Evolutionary conservation across 1,140 invertebrate genomes (phyloP).

Genomic region (Drosophila cardini): DNA sequence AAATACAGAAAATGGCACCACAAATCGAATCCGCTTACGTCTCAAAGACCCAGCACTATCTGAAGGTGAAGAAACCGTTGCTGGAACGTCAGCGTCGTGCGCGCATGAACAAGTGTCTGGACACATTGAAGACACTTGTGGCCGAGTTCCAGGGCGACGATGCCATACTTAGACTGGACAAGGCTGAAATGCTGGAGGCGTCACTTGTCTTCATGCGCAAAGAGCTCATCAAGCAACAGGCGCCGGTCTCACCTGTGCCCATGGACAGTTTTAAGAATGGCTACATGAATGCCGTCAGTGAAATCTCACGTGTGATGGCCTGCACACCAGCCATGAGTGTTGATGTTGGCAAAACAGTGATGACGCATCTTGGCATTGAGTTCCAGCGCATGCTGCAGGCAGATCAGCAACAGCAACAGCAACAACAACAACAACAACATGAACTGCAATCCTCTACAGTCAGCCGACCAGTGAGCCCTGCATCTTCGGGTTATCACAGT

Average conservation of each 20-base stretch:
- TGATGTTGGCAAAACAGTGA: constrained; percentile 92
- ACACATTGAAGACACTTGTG: constrained; percentile 96
- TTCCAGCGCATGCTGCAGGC: constrained; percentile 89
- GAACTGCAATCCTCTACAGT: constrained; percentile 49
- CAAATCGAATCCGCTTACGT: constrained; percentile 63
- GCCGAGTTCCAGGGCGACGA: constrained; percentile 95
- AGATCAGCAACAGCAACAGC: constrained; percentile 53
- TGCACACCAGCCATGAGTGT: constrained; percentile 93
- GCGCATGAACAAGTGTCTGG: constrained; percentile 96
- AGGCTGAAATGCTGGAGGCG: constrained; percentile 97
- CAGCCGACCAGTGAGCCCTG: constrained; percentile 69
- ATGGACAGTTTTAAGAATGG: constrained; percentile 93
- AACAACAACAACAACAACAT: constrained; percentile 41
- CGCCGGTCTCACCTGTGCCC: constrained; percentile 85
- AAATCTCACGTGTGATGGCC: constrained; percentile 94
- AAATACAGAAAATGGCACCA: constrained; percentile 66
- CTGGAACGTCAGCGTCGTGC: constrained; percentile 96
- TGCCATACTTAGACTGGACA: constrained; percentile 96
- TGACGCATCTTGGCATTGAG: constrained; percentile 93
- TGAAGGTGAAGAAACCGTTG: constrained; percentile 98
- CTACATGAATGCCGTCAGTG: constrained; percentile 96
- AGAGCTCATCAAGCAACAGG: constrained; percentile 69
- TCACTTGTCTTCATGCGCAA: constrained; percentile 92
- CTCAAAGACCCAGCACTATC: constrained; percentile 95
- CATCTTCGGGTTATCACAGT: constrained; percentile 81